Conservation (phyloP, 2,888 invertebrate species). For the Ellobium chinense region DNA sequence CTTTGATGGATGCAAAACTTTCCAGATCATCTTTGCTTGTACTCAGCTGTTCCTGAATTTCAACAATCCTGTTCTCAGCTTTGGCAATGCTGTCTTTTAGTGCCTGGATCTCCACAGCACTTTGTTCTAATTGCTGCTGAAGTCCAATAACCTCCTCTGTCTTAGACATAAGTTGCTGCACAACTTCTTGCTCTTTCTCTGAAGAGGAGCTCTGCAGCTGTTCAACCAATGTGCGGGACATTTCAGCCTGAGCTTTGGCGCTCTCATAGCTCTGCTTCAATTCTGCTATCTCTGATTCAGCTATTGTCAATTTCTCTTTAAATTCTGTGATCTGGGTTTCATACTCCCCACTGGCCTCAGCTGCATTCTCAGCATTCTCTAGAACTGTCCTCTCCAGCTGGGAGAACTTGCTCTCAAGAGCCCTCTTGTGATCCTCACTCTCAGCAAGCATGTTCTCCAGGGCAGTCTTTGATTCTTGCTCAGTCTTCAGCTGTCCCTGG, state of each 20-base stretch:
- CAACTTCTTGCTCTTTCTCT: constrained; percentile 23
- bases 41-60: constrained; percentile 4
- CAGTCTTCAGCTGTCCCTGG: constrained; percentile 7
- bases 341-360: constrained; percentile 1
- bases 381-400: constrained; percentile 1
- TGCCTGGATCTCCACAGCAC: not conserved
- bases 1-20: not conserved
- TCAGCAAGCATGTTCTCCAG: constrained; percentile 1
- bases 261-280: constrained; percentile 30
- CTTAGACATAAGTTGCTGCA: constrained; percentile 24
- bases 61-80: not conserved
- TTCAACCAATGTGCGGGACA: constrained; percentile 11
- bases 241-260: constrained; percentile 16
- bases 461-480: constrained; percentile 16
- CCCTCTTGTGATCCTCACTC: constrained; percentile 24
- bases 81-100: not conserved
- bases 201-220: constrained; percentile 17
- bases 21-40: constrained; percentile 20
- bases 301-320: constrained; percentile 1
- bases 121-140: constrained; percentile 34
- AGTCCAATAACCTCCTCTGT: constrained; percentile 21
- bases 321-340: constrained; percentile 31
- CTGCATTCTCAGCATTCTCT: constrained; percentile 10
- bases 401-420: not conserved
- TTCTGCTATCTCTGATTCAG: constrained; percentile 20